phyloP scores from a whole-genome alignment of 2,797 vertebrate genomes.

The Oreochromis grahami region DNA sequence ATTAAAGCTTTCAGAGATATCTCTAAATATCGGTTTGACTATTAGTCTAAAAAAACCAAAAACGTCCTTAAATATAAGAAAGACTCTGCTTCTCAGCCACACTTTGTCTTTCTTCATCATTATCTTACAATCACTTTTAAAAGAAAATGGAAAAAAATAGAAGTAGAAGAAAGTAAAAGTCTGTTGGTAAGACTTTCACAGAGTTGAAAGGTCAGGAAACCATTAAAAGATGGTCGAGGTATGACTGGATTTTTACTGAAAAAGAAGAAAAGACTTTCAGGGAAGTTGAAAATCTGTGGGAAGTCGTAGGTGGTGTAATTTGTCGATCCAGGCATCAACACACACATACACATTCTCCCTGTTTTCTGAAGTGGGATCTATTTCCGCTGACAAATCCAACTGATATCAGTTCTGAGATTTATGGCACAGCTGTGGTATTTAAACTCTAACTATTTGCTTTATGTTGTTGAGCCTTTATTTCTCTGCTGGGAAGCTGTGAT shows the following conservation, averaged over 20 bases:
- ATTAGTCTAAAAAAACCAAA: fast-evolving
- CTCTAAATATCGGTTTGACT: fast-evolving
- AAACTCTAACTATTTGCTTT: fast-evolving
- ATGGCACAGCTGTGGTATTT: not conserved
- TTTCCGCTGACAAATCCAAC: not conserved
- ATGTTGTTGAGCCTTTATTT: not conserved
- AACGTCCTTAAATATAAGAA: not conserved
- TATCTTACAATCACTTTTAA: fast-evolving
- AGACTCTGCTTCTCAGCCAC: not conserved
- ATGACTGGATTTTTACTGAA: not conserved
- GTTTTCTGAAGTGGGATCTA: not conserved
- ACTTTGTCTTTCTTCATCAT: not conserved
- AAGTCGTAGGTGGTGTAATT: not conserved
- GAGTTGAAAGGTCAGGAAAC: not conserved
- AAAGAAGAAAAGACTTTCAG: not conserved
- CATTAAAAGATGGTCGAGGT: not conserved
- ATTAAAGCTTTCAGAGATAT: not conserved
- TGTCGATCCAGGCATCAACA: fast-evolving
- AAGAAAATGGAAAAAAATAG: not conserved
- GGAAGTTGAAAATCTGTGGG: fast-evolving
- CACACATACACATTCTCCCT: not conserved
- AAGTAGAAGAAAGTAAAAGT: not conserved
- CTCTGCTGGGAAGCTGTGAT: not conserved
- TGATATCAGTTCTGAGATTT: not conserved
- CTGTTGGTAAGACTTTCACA: not conserved